Conservation (phyloP, 2,113 vertebrate genomes). For the Equus przewalskii region DNA sequence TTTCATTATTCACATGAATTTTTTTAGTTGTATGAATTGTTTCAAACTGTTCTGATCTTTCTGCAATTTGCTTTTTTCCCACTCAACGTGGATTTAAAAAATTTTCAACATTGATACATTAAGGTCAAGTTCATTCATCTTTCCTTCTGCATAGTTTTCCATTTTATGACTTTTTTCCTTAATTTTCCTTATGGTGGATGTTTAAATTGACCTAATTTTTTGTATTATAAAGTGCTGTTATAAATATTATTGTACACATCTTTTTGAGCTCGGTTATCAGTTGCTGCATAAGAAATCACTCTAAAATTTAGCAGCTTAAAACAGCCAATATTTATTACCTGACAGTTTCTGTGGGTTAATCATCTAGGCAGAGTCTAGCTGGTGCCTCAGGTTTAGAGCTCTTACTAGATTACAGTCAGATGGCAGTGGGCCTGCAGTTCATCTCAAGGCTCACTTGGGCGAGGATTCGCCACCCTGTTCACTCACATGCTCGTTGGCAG, state of each 20-base stretch:
- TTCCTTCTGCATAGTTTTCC: constrained; percentile 40
- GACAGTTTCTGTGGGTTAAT: not conserved
- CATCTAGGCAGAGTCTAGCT: not conserved
- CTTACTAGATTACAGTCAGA: not conserved
- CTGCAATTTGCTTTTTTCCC: constrained; percentile 5
- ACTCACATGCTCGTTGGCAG: not conserved
- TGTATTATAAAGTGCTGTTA: not conserved
- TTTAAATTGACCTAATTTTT: constrained; percentile 49
- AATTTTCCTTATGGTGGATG: constrained; percentile 19
- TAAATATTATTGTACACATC: not conserved
- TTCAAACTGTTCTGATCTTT: constrained; percentile 43
- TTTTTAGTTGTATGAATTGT: constrained; percentile 21
- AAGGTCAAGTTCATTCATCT: constrained; percentile 40
- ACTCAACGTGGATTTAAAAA: constrained; percentile 20
- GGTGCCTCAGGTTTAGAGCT: not conserved
- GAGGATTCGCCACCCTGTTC: not conserved
- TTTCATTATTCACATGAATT: not conserved
- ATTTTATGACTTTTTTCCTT: not conserved
- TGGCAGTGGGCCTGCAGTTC: not conserved
- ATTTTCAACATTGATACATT: constrained; percentile 17
- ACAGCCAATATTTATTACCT: constrained; percentile 18
- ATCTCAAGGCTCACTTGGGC: not conserved
- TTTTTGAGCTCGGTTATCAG: constrained; percentile 50
- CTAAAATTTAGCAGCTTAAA: not conserved
- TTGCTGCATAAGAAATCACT: not conserved